Base-by-base conservation (phyloP, 2,797 vertebrate genomes). In the Florisuga fusca region DNA sequence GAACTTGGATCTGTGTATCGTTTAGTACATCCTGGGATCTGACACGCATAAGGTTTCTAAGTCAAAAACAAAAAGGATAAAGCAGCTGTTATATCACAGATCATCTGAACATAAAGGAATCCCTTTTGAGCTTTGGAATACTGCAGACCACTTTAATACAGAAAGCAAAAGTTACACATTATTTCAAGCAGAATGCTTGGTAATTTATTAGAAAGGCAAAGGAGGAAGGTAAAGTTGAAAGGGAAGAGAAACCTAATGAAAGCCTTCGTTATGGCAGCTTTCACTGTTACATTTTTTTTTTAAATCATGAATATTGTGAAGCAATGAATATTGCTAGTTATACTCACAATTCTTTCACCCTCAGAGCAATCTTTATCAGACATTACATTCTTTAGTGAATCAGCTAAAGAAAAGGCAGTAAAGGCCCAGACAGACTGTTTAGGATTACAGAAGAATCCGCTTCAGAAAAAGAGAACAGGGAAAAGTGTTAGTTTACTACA, bases 1-100 rank as follows among this genome's bases (percentile, higher is more conserved):
- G 99, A 99, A 97, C 99, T 99, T 87, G 99, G 99, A 94, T 99
- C 99, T 78, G 99, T 99, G 96, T 99, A 99, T 61, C 99, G 98
- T 97, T 99, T 99, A 74, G 96, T 95, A 94, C 99, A 99, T 95
- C 99, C 99, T 54, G 98, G 99, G 97, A 99, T 98, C 97, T 99
- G 99, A 98, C 99, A 99, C 1, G 98, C 99, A 53, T 99, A 99
- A 21, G 99, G 99, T 98, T 99, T 99, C 99, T 99, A 97, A 87
- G 97, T 71, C 43, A 95, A 90, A 98, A 97, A 98, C 68, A 94
- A 97, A 95, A 97, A 93, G 58, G 62, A 93, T 66, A 97, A 94
- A 94, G 59, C 8, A 87, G 25, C 41, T 89, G 58, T 96, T 94
- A 85, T 33, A 93, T 79, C 41, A 81, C 36, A 84, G 54, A 73